Conservation (phyloP, 2,113 vertebrate genomes). For the Platichthys stellatus region DNA sequence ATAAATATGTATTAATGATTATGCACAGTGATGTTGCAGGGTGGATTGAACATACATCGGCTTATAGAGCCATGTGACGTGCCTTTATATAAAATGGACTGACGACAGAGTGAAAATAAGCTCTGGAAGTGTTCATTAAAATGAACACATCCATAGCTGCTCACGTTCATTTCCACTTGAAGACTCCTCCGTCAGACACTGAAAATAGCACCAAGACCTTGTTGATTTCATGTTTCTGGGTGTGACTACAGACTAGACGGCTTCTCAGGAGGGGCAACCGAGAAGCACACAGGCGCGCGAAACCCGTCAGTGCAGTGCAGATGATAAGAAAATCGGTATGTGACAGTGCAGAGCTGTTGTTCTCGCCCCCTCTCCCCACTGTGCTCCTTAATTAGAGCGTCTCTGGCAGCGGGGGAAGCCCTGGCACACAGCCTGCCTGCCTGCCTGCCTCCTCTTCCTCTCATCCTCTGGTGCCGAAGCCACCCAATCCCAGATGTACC, state of each 20-base stretch:
- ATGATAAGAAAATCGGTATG: conserved; percentile 72
- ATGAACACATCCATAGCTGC: conserved; percentile 4
- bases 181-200: conserved; percentile 8
- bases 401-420: conserved; percentile 64
- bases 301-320: conserved; percentile 51
- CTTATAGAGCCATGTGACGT: conserved; percentile 21
- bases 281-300: conserved; percentile 15
- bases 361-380: conserved; percentile 65
- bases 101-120: conserved; percentile 30
- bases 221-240: conserved; percentile 22
- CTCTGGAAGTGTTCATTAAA: conserved; percentile 21
- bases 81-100: conserved; percentile 27
- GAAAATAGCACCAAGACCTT: conserved; percentile 45
- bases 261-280: conserved; percentile 11
- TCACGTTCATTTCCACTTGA: conserved; percentile 17
- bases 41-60: conserved; percentile 46
- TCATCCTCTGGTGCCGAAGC: conserved; percentile 48
- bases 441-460: conserved; percentile 49
- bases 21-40: conserved; percentile 40
- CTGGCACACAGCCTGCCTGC: conserved; percentile 61
- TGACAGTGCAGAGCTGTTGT: conserved; percentile 68
- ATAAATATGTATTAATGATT: conserved; percentile 36
- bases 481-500: conserved; percentile 43
- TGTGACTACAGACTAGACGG: conserved; percentile 42
- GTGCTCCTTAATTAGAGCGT: conserved; percentile 80